phyloP scores from a whole-genome alignment of 2,888 invertebrate genomes.

The Harpalus rufipes region DNA sequence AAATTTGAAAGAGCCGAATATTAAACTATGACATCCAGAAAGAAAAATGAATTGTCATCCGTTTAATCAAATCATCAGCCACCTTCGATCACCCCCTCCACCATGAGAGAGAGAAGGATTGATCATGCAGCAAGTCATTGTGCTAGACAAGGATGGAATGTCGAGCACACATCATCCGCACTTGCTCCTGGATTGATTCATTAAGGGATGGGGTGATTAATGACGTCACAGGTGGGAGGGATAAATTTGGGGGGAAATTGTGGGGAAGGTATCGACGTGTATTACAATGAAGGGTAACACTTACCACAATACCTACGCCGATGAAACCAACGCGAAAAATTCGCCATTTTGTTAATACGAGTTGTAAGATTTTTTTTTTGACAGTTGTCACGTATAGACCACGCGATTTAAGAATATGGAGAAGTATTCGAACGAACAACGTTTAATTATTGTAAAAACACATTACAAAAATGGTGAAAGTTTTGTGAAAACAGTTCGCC shows the following conservation, averaged over 20 bases:
- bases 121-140: conserved; percentile 67
- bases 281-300: not conserved
- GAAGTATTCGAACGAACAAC: no score
- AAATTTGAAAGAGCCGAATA: not conserved
- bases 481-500: no score
- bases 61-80: conserved; percentile 32
- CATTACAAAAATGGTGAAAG: no score
- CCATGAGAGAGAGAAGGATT: conserved; percentile 73
- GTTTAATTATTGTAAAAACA: no score
- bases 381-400: no score
- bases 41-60: not conserved
- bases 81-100: conserved; percentile 58
- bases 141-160: conserved; percentile 69
- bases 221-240: conserved; percentile 63
- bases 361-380: no score
- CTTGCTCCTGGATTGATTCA: conserved; percentile 71
- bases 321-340: no score
- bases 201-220: conserved; percentile 70
- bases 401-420: no score
- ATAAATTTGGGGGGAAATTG: not conserved
- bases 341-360: no score
- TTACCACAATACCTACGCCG: not conserved
- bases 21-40: not conserved
- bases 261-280: not conserved
- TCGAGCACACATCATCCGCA: conserved; percentile 70